Evolutionary conservation across 1,140 invertebrate genomes (phyloP).

Genomic region (Hylaeus anthracinus): DNA sequence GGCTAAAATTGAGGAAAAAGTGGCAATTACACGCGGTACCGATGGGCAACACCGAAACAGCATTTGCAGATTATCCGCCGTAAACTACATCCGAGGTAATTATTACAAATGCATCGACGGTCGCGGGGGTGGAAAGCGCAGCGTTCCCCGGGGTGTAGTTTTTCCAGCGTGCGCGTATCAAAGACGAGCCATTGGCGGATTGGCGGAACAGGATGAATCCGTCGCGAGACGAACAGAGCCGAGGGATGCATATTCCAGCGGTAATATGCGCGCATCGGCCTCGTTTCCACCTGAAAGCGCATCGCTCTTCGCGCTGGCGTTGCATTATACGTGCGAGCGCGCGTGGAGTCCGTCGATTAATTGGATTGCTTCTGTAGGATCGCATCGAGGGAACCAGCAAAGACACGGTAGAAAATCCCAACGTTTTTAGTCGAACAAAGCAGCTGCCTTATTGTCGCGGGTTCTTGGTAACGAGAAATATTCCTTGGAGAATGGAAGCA

Average conservation of each 20-base stretch:
- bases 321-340: conserved; percentile 36
- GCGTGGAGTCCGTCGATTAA: conserved; percentile 30
- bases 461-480: no score
- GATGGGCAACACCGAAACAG: conserved; percentile 5
- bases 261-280: conserved; percentile 41
- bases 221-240: conserved; percentile 18
- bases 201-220: conserved; percentile 21
- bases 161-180: conserved; percentile 11
- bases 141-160: neutral
- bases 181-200: conserved; percentile 27
- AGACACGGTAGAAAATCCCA: no score
- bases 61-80: conserved; percentile 36
- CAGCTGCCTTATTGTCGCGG: no score
- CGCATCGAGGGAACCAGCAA: neutral
- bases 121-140: neutral
- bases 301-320: conserved; percentile 24
- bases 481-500: no score
- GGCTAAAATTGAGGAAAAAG: neutral
- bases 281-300: conserved; percentile 42
- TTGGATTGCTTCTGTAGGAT: conserved; percentile 18
- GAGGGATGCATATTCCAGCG: conserved; percentile 28
- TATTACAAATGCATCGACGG: conserved; percentile 24
- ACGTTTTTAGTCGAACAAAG: no score
- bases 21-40: neutral
- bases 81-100: conserved; percentile 15